Percentiles rank a stretch among this genome's conserved stretches.
These are phyloP conservation scores for Cyprinella venusta DNA, from an alignment of 2,797 vertebrate species.

Conservation along the genomic window DNA sequence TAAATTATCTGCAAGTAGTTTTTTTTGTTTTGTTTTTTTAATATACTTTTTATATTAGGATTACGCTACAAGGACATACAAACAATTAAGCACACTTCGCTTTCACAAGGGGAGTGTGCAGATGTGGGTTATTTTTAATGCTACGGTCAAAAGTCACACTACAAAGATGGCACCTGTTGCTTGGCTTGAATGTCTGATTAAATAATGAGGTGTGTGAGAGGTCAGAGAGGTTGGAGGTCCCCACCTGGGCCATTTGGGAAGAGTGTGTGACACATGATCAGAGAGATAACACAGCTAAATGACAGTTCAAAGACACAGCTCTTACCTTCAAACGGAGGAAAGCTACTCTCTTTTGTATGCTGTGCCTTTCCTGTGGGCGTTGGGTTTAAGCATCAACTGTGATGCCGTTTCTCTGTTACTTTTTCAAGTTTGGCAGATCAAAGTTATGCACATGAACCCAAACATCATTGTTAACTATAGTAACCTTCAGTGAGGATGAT, in stretches of 20 bases:
- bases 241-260: conserved; percentile 57
- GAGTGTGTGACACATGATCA: conserved; percentile 55
- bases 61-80: background rate
- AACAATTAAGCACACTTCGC: background rate
- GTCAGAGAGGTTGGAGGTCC: conserved; percentile 52
- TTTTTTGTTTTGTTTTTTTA: too few relatives aligned
- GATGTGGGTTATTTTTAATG: conserved; percentile 61
- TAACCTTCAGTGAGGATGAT: conserved; percentile 23
- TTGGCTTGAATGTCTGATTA: conserved; percentile 59
- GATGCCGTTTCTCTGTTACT: background rate
- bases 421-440: conserved; percentile 21
- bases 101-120: conserved; percentile 21
- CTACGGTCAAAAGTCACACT: conserved; percentile 53
- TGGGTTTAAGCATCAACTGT: conserved; percentile 6
- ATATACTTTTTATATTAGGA: background rate
- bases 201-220: conserved; percentile 53
- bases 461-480: conserved; percentile 22
- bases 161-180: conserved; percentile 66
- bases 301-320: conserved; percentile 57
- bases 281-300: conserved; percentile 52
- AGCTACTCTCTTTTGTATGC: background rate
- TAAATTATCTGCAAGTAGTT: background rate
- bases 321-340: conserved; percentile 23
- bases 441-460: conserved; percentile 6
- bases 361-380: background rate